Evolutionary conservation across 2,113 vertebrate genomes (phyloP), one percentile per base, ranked within the genome.

Genomic region (Urocolius indicus): DNA sequence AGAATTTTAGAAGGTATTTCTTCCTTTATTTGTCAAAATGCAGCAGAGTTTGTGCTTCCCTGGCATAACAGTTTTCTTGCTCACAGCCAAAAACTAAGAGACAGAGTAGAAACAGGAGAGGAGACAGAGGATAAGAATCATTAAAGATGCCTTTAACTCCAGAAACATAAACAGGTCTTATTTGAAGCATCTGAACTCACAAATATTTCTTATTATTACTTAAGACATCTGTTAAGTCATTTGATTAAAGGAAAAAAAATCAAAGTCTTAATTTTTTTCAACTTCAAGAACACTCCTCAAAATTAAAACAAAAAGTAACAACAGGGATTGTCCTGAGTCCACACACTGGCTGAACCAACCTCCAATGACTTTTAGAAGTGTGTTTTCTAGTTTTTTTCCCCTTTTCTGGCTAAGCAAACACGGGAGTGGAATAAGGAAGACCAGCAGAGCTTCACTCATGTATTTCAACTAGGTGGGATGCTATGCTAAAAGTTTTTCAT

Each of bases 71-170:
- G 55, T 48, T 65, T 59, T 49, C 85, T 67, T 86, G 73, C 52
- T 83, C 68, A 68, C 23, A 92, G 86, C 24, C 76, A 93, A 36
- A 91, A 95, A 93, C 48, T 11, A 73, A 52, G 82, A 87, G 59
- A 87, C 27, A 5, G 78, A 58, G 32, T 26, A 89, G 48, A 89
- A 71, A 73, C 41, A 24, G 6, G 36, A 94, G 30, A 82, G 59
- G 55, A 94, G 79, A 90, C 76, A 88, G 63, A 82, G 72, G 57
- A 95, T 63, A 93, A 49, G 59, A 90, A 86, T 41, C 48, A 59
- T 57, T 43, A 94, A 95, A 83, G 63, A 80, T 0, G 4, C 52
- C 75, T 95, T 91, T 76, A 94, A 88, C 65, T 88, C 65, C 49
- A 54, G 23, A 88, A 32, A 68, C 81, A 83, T 57, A 85, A 83